Conservation (phyloP, 2,888 invertebrate species). For the Callimorpha dominula region DNA sequence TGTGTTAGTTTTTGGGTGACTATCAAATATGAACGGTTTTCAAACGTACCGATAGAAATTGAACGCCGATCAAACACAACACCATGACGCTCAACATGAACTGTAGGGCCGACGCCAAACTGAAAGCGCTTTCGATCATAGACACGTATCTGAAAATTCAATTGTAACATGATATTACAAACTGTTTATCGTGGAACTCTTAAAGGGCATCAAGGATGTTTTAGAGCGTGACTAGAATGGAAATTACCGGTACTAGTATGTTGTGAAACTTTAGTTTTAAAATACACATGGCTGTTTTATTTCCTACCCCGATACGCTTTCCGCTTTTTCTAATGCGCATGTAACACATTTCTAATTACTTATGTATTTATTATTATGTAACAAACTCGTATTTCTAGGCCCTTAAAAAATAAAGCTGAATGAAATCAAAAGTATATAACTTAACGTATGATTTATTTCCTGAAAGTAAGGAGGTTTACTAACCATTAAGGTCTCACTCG, state of each 20-base stretch:
- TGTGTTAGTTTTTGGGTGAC: neutral
- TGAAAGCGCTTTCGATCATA: constrained; percentile 82
- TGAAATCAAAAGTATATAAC: too few species aligned
- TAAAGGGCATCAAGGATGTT: neutral
- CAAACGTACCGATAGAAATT: constrained; percentile 77
- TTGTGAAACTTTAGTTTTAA: neutral
- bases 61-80: constrained; percentile 80
- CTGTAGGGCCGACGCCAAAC: constrained; percentile 80
- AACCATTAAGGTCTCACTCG: too few species aligned
- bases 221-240: neutral
- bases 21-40: neutral
- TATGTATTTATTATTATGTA: too few species aligned
- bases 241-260: neutral
- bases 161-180: constrained; percentile 2
- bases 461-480: too few species aligned
- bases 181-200: neutral
- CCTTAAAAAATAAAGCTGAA: too few species aligned
- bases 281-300: neutral
- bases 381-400: too few species aligned
- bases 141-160: constrained; percentile 79
- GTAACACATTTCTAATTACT: neutral
- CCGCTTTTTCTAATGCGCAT: neutral
- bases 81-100: constrained; percentile 85
- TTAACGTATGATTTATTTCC: too few species aligned
- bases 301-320: neutral